Evolutionary conservation across 2,888 invertebrate genomes (phyloP), one percentile per base, ranked within the genome.

Genomic region (Yponomeuta cagnagella): DNA sequence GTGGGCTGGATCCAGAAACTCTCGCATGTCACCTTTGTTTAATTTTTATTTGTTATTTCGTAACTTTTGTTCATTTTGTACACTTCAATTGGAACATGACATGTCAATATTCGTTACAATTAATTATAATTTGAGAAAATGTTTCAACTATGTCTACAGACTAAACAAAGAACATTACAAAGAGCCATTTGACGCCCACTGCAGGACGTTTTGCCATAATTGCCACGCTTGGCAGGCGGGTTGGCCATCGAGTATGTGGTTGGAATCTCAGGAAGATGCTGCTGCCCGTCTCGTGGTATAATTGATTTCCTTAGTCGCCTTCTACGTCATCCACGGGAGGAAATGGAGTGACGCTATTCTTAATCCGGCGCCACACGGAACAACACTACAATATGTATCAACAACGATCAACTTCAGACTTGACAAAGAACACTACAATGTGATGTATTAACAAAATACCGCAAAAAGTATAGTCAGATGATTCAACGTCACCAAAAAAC

Each of bases 401-500:
- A 23, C 23, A 23, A 23, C 23, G 23, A 23, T 33, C 33, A 33
- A 4, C 33, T 33, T 2, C 15, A 58, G 15, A 58, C 52, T 58
- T 58, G 5, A 58, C 9, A 58, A 58, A 4, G 12, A 58, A 58
- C 52, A 58, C 12, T 58, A 58, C 1, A 58, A 58, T 58, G 1
- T 43, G 2, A 43, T 43, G 43, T 43, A 58, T 58, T 15, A 12
- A 58, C 52, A 58, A 58, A 58, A 58, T 58, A 15, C 5, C 1
- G 15, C 52, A 58, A 58, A 58, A 58, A 58, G 12, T 58, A 31
- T 33, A 65, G 30, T 5, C 65, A 8, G 65, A 65, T 65, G 33
- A 30, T 65, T 31, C 65, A 65, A 65, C 30, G 12, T 58, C 30
- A 65, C 10, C 10, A 65, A 65, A 65, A 65, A 65, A 65, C 23